A percentile compares a stretch with the other conserved stretches of the same genome.
phyloP scores from a whole-genome alignment of 1,140 invertebrate species.

The Danaus plexippus region DNA sequence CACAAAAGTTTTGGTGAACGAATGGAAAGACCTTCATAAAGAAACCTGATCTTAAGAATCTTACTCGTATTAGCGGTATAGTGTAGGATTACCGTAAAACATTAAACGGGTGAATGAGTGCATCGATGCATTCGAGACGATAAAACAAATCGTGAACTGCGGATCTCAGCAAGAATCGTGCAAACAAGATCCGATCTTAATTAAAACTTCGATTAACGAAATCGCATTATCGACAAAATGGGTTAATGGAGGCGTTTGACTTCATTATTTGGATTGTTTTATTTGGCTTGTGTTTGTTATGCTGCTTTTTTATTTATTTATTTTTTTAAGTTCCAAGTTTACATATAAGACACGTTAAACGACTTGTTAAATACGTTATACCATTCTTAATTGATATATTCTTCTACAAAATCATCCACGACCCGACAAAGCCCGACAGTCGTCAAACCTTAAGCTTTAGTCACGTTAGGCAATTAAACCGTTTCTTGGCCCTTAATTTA shows the following conservation, averaged over 20 bases:
- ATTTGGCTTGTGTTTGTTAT: constrained; percentile 3
- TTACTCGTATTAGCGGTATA: constrained; percentile 28
- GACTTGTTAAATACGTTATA: too few relatives aligned
- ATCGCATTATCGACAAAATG: constrained; percentile 45
- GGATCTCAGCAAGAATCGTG: constrained; percentile 40
- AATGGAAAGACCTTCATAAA: not conserved
- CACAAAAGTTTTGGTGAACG: too few relatives aligned
- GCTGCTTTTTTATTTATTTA: not conserved
- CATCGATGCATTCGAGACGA: constrained; percentile 37
- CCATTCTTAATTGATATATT: too few relatives aligned
- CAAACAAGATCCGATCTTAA: constrained; percentile 46
- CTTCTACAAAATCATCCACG: too few relatives aligned
- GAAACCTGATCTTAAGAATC: constrained; percentile 25
- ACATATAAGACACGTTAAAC: too few relatives aligned
- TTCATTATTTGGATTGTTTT: constrained; percentile 13
- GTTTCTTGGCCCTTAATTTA: constrained; percentile 47
- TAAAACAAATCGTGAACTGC: constrained; percentile 46
- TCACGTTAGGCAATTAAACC: constrained; percentile 47
- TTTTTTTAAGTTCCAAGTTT: too few relatives aligned
- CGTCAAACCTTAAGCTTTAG: constrained; percentile 12
- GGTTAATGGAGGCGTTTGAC: constrained; percentile 47
- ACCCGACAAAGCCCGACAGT: constrained; percentile 2
- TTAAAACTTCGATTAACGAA: constrained; percentile 48
- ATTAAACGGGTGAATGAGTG: constrained; percentile 38
- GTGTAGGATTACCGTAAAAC: constrained; percentile 37